phyloP scores from a whole-genome alignment of 1,140 invertebrate genomes.

The Zaprionus ornatus region DNA sequence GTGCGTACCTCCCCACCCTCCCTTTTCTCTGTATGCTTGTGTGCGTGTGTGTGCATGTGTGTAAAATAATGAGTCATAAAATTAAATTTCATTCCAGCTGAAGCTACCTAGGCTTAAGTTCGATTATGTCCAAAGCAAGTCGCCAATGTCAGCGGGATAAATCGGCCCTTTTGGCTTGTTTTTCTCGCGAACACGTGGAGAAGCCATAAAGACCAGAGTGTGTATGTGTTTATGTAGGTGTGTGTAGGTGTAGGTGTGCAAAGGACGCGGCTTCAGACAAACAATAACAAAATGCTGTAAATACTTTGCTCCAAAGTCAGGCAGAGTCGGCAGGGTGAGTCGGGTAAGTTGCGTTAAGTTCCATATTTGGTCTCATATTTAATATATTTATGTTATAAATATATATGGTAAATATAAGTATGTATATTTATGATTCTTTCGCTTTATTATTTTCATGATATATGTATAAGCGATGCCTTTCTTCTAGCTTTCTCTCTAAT shows the following conservation, averaged over 20 bases:
- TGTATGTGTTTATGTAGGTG: not conserved
- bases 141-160: not conserved
- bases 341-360: no score
- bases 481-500: no score
- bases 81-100: slow-evolving; percentile 64
- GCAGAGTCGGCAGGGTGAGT: no score
- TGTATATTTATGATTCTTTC: no score
- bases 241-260: not conserved
- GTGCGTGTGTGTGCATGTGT: slow-evolving; percentile 35
- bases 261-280: not conserved
- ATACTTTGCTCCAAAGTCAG: not conserved
- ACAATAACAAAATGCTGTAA: slow-evolving; percentile 3
- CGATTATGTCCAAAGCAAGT: slow-evolving; percentile 27
- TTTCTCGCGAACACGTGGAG: not conserved
- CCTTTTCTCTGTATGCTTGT: not conserved
- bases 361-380: no score
- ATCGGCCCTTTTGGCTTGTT: slow-evolving; percentile 5
- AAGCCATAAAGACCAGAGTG: not conserved
- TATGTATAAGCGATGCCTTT: no score
- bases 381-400: no score
- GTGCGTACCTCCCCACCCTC: not conserved
- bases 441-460: no score
- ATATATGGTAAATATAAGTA: no score
- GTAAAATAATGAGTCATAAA: slow-evolving; percentile 75
- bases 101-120: slow-evolving; percentile 19